A percentile compares a stretch with the other conserved stretches of the same genome.
These are phyloP conservation scores for Megaceryle torquata DNA, from an alignment of 2,113 vertebrate species.

Conservation along the genomic window DNA sequence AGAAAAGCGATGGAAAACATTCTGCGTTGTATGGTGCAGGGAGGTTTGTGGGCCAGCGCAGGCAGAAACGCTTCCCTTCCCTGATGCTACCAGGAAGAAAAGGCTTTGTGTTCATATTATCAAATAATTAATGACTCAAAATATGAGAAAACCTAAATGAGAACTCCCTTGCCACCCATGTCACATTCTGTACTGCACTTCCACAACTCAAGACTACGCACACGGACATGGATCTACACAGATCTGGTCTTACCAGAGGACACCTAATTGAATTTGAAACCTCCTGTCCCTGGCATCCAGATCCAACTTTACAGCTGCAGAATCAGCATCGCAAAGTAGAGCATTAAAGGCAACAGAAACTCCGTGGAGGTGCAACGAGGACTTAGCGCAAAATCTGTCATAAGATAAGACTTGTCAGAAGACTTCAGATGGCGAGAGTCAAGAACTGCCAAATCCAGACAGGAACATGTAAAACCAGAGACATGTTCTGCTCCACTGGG, in stretches of 20 bases:
- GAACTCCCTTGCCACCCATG: neutral
- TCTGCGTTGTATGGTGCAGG: rapidly evolving
- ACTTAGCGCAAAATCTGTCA: neutral
- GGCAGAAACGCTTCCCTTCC: neutral
- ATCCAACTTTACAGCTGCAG: neutral
- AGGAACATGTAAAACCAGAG: neutral
- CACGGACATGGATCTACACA: neutral
- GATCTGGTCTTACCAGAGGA: neutral
- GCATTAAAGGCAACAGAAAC: neutral
- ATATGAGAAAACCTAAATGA: neutral
- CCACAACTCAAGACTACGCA: neutral
- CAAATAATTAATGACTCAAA: neutral
- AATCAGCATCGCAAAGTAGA: neutral
- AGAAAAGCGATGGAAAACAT: neutral
- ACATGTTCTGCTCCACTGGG: neutral
- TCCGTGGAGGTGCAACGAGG: neutral
- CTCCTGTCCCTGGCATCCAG: neutral
- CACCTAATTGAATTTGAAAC: neutral
- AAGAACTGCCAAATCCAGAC: neutral
- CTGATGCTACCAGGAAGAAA: neutral
- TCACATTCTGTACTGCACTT: neutral
- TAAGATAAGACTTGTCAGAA: neutral
- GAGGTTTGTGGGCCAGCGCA: neutral
- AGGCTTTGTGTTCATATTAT: neutral
- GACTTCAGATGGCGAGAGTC: neutral